phyloP scores from a whole-genome alignment of 2,888 invertebrate species.

The Parapristionchus giblindavisi region DNA sequence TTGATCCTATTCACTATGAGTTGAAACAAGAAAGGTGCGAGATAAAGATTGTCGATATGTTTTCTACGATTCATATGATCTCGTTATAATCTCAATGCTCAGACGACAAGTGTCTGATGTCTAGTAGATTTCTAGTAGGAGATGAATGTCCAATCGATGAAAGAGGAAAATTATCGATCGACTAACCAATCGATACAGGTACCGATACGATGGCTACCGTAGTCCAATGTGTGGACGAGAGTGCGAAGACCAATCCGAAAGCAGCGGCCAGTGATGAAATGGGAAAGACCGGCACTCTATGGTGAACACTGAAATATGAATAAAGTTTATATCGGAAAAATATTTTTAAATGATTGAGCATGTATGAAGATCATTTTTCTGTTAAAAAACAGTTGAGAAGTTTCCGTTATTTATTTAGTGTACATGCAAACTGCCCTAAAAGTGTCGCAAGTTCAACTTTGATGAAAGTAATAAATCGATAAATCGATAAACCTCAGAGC shows the following conservation, averaged over 20 bases:
- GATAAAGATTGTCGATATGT: no score
- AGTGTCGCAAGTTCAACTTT: no score
- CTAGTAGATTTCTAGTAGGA: no score
- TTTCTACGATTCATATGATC: no score
- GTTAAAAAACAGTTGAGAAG: not conserved
- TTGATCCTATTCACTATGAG: no score
- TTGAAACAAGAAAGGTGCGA: no score
- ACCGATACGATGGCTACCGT: not conserved
- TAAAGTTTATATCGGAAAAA: not conserved
- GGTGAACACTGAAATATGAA: constrained; percentile 5
- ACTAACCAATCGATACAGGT: constrained; percentile 14
- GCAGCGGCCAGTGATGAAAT: constrained; percentile 25
- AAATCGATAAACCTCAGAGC: not conserved
- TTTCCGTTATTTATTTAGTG: no score
- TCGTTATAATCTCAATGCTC: no score
- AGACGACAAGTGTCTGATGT: no score
- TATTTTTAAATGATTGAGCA: not conserved
- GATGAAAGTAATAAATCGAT: not conserved
- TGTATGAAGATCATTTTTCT: not conserved
- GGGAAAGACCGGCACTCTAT: constrained; percentile 34
- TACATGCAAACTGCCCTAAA: no score
- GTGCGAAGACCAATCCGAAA: not conserved
- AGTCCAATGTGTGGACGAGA: constrained; percentile 6
- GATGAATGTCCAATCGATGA: no score
- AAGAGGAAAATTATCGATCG: no score